Conservation (phyloP, 2,888 invertebrate species). For the Stomorhina lunata region DNA sequence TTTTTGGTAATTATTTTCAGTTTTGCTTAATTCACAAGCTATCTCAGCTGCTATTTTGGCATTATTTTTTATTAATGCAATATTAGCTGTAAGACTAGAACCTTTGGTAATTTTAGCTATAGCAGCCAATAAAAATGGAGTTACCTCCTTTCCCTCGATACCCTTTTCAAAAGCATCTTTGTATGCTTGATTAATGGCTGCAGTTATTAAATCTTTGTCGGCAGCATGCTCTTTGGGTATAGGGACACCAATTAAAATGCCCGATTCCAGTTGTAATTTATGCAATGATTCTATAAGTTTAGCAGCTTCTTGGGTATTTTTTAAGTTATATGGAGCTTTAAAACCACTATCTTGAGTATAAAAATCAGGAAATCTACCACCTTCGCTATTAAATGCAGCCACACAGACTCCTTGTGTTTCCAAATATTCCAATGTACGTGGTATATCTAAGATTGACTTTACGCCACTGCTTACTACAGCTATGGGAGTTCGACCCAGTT, state of each 20-base stretch:
- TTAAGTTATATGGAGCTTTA: constrained; percentile 86
- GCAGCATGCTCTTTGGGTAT: constrained; percentile 87
- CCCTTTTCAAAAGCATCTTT: constrained; percentile 82
- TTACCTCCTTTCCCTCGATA: constrained; percentile 92
- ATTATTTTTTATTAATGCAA: constrained; percentile 96
- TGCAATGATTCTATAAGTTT: constrained; percentile 83
- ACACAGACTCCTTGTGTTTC: constrained; percentile 98
- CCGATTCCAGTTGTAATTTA: constrained; percentile 83
- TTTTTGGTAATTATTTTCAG: neutral
- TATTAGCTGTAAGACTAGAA: constrained; percentile 90
- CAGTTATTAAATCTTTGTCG: constrained; percentile 82
- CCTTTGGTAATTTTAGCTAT: constrained; percentile 91
- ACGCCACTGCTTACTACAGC: constrained; percentile 97
- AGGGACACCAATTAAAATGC: constrained; percentile 94
- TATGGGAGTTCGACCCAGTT: constrained; percentile 92
- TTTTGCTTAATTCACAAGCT: constrained; percentile 82
- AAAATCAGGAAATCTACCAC: constrained; percentile 93
- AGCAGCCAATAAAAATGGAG: constrained; percentile 92
- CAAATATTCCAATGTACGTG: constrained; percentile 94
- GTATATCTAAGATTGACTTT: constrained; percentile 98
- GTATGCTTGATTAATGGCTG: constrained; percentile 86
- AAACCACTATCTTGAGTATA: constrained; percentile 90
- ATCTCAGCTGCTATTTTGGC: constrained; percentile 91
- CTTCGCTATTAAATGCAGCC: constrained; percentile 85
- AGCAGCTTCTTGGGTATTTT: constrained; percentile 86